Base-by-base conservation (phyloP, 1,140 invertebrate species). In the Wiebesia pumilae region DNA sequence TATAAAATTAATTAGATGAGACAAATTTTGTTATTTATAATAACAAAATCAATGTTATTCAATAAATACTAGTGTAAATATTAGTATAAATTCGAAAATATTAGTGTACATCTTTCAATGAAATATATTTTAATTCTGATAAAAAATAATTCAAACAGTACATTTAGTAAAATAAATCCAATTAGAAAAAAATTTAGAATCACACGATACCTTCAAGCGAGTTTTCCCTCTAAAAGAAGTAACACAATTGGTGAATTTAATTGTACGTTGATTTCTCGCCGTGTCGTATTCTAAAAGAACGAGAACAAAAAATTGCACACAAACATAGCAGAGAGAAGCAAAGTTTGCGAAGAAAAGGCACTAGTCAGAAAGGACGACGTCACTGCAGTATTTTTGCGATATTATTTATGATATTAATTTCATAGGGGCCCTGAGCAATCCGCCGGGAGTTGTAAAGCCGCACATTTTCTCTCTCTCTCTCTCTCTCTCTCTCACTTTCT, bases 321-420 rank as follows among this genome's bases (percentile, higher is more conserved):
- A 38, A 38, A 73, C 21, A 51, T 78, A 77, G 30, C 9, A 24
- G 33, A 33, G 54, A 85, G 84, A 75, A 77, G 69, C 47, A 77
- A 84, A 84, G 35, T 84, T 65, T 35, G 35, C 27, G 30, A 79
- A 84, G 75, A 84, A 84, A 79, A 77, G 38, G 83, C 75, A 79
- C 38, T n/a, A 38, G 24, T 40, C 1, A 43, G 51, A 54, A 83
- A 83, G 10, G 58, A 38, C 19, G 80, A 69, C 88, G 86, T 80
- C 81, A 83, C 86, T 87, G 88, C 87, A 91, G 89, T 91, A 92
- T 93, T 93, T 91, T 93, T 93, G 92, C 89, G 91, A 93, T 92
- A 93, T 93, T 94, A 94, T 94, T 94, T 94, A 94, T 93, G 93
- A 93, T 94, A 94, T 94, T 94, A 94, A 94, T 94, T 94, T 94